Conservation (phyloP, 2,113 vertebrate genomes). For the cattle (Bos taurus) region ARS-UCD2.0 NC_037344.1:61535001-61535500, state of each 20-base stretch:
- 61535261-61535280: not conserved
- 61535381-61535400: not conserved
- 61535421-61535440: no score
- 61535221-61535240: not conserved
- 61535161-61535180: not conserved
- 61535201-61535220: not conserved
- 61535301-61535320: not conserved
- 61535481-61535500: not conserved
- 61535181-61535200: not conserved
- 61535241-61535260: not conserved
- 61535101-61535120: not conserved
- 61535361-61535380: not conserved
- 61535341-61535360: not conserved
- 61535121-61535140: not conserved
- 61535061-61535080: not conserved
- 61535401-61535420: not conserved
- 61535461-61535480: not conserved
- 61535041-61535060: not conserved
- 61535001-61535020: not conserved
- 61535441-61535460: not conserved
- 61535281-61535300: not conserved
- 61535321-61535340: fast-evolving
- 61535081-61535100: not conserved
- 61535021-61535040: not conserved
- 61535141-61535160: not conserved